Conservation (phyloP, 2,113 vertebrate genomes). For the Collichthys lucidus region DNA sequence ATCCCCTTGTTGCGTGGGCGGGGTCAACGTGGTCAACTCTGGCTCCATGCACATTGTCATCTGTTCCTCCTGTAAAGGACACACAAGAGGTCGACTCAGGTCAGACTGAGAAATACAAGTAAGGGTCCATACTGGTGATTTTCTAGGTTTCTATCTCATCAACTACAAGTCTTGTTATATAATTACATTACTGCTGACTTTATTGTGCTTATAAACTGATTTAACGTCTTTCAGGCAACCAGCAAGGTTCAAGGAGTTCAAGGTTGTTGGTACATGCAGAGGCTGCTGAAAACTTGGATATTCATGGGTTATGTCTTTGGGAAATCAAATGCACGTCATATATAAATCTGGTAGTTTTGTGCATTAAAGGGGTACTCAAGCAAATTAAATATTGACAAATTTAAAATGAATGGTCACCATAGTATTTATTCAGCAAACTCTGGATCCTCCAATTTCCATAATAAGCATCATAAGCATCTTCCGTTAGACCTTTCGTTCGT, state of each 20-base stretch:
- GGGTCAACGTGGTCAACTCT: slow-evolving; percentile 88
- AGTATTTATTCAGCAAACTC: not conserved
- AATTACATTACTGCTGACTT: not conserved
- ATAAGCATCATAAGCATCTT: not conserved
- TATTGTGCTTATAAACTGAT: not conserved
- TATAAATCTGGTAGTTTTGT: not conserved
- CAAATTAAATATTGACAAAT: not conserved
- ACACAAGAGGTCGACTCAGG: slow-evolving; percentile 2
- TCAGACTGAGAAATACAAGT: not conserved
- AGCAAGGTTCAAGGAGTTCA: not conserved
- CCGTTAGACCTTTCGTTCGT: not conserved
- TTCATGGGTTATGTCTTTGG: not conserved
- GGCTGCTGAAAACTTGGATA: slow-evolving; percentile 7
- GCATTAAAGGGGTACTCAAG: not conserved
- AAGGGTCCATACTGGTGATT: not conserved
- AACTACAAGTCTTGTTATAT: not conserved
- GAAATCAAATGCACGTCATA: not conserved
- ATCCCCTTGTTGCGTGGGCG: slow-evolving; percentile 88
- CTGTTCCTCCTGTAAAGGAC: slow-evolving; percentile 86
- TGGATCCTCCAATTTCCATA: not conserved
- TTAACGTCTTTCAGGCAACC: not conserved
- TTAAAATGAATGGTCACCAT: too few species aligned
- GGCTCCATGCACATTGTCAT: slow-evolving; percentile 92
- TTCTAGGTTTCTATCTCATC: not conserved
- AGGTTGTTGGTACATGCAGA: not conserved